Evolutionary conservation across 1,140 invertebrate genomes (phyloP).

Genomic region (Araneus ventricosus): DNA sequence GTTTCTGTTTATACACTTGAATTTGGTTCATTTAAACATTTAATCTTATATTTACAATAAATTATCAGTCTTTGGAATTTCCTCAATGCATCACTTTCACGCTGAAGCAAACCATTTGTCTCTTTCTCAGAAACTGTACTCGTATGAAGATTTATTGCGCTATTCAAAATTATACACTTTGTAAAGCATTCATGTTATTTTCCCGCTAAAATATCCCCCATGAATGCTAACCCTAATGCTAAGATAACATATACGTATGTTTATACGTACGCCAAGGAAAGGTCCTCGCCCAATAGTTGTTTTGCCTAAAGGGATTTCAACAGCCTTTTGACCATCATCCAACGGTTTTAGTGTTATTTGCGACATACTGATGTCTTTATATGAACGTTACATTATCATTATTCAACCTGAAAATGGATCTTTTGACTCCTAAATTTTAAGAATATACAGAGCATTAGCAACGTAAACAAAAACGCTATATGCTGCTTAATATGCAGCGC

Average conservation of each 20-base stretch:
- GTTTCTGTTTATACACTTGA: too few relatives aligned
- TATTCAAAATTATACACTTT: not conserved
- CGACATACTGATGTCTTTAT: conserved; percentile 67
- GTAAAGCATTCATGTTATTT: not conserved
- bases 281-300: conserved; percentile 77
- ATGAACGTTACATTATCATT: conserved; percentile 53
- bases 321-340: conserved; percentile 75
- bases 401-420: not conserved
- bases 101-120: too few relatives aligned
- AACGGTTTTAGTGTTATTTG: conserved; percentile 76
- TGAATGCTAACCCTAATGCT: not conserved
- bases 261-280: conserved; percentile 77
- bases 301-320: conserved; percentile 76
- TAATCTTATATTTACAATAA: too few relatives aligned
- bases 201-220: not conserved
- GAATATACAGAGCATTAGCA: conserved; percentile 49
- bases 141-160: not conserved
- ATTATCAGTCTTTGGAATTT: too few relatives aligned
- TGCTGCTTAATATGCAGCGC: conserved; percentile 66
- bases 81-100: too few relatives aligned
- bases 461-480: conserved; percentile 74
- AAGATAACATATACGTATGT: conserved; percentile 46
- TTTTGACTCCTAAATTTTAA: conserved; percentile 72
- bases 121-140: not conserved
- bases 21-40: too few relatives aligned